These are phyloP conservation scores for Amphibalanus amphitrite DNA, from an alignment of 1,140 invertebrate species.

Conservation along the genomic window DNA sequence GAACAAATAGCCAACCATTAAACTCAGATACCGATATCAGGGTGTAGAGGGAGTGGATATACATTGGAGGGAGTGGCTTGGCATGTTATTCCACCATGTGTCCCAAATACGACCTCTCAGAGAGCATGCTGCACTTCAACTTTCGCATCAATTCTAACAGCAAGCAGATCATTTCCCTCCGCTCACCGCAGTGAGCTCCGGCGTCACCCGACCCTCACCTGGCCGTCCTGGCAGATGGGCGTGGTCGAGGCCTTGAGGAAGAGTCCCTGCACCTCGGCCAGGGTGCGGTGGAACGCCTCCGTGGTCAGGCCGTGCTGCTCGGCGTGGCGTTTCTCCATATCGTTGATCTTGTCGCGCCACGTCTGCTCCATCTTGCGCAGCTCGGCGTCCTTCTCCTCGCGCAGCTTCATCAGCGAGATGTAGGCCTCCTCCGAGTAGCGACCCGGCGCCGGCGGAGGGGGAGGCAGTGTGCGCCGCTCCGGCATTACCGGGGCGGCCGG, in stretches of 20 bases:
- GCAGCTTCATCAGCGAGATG: slow-evolving; percentile 14
- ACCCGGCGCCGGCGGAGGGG: too few relatives aligned
- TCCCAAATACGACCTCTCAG: too few relatives aligned
- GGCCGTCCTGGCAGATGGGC: slow-evolving; percentile 17
- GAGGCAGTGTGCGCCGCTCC: not conserved
- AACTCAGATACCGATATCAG: too few relatives aligned
- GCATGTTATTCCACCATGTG: too few relatives aligned
- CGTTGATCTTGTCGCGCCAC: slow-evolving; percentile 13
- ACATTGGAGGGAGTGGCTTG: too few relatives aligned
- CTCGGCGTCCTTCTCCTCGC: slow-evolving; percentile 15
- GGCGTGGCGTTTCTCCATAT: slow-evolving; percentile 13
- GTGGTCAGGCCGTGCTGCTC: slow-evolving; percentile 15
- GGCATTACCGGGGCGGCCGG: not conserved
- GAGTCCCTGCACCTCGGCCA: slow-evolving; percentile 16
- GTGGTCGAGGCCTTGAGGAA: slow-evolving; percentile 16
- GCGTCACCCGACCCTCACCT: slow-evolving; percentile 8
- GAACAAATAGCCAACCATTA: not conserved
- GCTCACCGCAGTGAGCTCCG: too few relatives aligned
- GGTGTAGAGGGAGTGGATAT: too few relatives aligned
- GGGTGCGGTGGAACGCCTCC: slow-evolving; percentile 12
- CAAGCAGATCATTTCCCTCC: too few relatives aligned
- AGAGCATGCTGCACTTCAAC: too few relatives aligned
- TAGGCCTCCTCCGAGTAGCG: slow-evolving; percentile 15
- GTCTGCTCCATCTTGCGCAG: slow-evolving; percentile 13
- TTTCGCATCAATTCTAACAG: too few relatives aligned